Base-by-base conservation (phyloP, 2,888 invertebrate species). In the Polyommatus icarus region DNA sequence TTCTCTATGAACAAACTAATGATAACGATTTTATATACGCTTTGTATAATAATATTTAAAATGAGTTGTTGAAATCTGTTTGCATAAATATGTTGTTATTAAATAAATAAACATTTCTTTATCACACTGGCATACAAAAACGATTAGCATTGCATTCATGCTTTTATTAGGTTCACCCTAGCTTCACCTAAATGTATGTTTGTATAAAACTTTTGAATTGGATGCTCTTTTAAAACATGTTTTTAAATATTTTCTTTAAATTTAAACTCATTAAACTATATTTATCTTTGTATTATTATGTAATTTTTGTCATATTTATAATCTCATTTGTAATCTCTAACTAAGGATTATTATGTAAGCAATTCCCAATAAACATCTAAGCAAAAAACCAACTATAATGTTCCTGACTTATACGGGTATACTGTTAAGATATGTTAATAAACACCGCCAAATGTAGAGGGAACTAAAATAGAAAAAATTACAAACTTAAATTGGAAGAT, bases 321-420 rank as follows among this genome's bases (percentile, higher is more conserved):
- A 73, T 73, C 73, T 73, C 73, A 46, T 46, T 73, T 40, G 72
- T 72, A 73, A 73, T 73, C 46, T 46, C 72, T 24, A 46, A 40
- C n/a, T 72, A 72, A 72, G 40, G 40, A 40, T 72, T 40, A 72
- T 40, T 36, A 32, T n/a, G 29, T 67, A 67, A 32, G 67, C 12
- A 29, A 67, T 67, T 67, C 67, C 20, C 20, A 67, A 4, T 67
- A 15, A 32, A 67, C 2, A 32, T 6, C 67, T 67, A 67, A 67
- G 67, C 29, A 18, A 67, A 29, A 1, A 67, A 29, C 3, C 24
- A 67, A 24, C 24, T 29, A 32, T 1, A 29, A 32, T 1, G 67
- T 67, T 67, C 67, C 67, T 67, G 67, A 67, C 67, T 32, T 67
- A 67, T 67, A 67, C 67, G 67, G 67, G 67, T 67, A 29, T 67